phyloP scores from a whole-genome alignment of 2,797 vertebrate species.

The Coendou prehensilis region DNA sequence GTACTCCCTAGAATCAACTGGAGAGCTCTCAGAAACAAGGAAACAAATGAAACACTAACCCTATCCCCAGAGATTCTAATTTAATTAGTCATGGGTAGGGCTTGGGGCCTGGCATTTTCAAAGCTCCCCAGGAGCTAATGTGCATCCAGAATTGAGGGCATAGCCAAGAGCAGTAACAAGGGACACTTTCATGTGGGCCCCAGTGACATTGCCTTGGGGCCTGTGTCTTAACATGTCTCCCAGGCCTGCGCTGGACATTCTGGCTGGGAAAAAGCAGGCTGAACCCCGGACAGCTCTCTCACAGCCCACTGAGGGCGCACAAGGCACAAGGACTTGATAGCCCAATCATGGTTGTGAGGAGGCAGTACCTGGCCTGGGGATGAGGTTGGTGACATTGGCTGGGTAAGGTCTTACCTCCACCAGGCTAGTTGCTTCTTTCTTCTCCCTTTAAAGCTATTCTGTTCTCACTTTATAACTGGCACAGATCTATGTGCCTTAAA shows the following conservation, averaged over 20 bases:
- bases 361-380: background rate
- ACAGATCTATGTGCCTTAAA: background rate
- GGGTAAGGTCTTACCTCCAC: background rate
- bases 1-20: constrained; percentile 7
- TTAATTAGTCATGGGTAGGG: background rate
- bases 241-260: background rate
- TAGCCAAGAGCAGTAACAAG: background rate
- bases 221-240: background rate
- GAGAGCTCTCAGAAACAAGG: constrained; percentile 55
- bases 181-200: background rate
- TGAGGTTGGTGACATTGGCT: background rate
- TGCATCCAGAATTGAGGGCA: background rate
- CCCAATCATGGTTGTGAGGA: background rate
- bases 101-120: constrained; percentile 15
- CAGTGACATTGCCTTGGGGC: background rate
- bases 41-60: background rate
- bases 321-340: background rate
- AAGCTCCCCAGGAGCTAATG: constrained; percentile 31
- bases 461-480: constrained; percentile 25
- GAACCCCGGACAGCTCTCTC: background rate
- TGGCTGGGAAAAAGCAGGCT: background rate
- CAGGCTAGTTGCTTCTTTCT: constrained; percentile 3
- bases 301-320: background rate
- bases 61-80: background rate
- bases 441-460: background rate